phyloP scores from a whole-genome alignment of 1,140 invertebrate genomes.

The Delia radicum region DNA sequence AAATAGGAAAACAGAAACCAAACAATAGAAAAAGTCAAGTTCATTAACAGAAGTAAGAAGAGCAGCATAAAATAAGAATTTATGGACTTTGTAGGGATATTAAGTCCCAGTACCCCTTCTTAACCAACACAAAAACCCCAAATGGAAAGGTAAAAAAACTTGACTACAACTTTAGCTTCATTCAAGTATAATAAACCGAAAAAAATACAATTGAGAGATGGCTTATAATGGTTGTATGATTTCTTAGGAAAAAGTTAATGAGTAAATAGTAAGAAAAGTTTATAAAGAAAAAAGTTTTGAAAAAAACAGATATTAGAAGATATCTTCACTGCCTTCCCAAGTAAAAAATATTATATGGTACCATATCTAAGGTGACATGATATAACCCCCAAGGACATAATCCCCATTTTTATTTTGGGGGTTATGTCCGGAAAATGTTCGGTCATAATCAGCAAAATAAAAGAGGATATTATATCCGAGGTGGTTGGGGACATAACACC shows the following conservation, averaged over 20 bases:
- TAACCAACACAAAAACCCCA: background rate
- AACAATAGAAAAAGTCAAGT: slow-evolving; percentile 22
- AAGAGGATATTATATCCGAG: no score
- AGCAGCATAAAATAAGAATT: background rate
- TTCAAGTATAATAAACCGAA: no score
- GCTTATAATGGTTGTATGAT: slow-evolving; percentile 14
- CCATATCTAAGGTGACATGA: no score
- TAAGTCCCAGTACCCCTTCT: background rate
- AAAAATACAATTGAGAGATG: background rate
- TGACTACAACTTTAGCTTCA: no score
- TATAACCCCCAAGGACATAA: no score
- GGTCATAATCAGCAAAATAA: no score
- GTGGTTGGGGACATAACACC: no score
- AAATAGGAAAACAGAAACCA: background rate
- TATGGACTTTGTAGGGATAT: background rate
- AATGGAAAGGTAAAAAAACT: background rate
- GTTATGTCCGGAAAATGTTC: no score
- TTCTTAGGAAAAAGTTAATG: slow-evolving; percentile 9
- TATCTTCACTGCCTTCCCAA: no score
- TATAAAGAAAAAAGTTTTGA: background rate
- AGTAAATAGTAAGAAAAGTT: background rate
- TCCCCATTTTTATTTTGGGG: no score
- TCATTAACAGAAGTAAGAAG: slow-evolving; percentile 6
- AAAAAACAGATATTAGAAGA: background rate
- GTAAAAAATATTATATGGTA: no score